Conservation (phyloP, 2,113 vertebrate genomes). For the Eira barbara region DNA sequence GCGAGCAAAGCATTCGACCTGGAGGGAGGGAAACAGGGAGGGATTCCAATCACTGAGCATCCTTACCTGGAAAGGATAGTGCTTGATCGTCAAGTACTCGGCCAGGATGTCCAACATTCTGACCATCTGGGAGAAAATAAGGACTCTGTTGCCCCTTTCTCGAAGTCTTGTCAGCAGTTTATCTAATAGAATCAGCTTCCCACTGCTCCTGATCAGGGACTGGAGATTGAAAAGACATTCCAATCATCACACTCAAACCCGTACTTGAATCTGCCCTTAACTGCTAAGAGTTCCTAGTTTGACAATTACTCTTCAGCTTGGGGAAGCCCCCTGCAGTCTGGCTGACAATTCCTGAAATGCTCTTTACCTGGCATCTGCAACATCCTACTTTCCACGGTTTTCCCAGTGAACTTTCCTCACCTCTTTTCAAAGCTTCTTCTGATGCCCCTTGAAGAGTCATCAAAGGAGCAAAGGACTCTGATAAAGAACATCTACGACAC, state of each 20-base stretch:
- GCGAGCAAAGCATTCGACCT: neutral
- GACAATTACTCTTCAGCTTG: neutral
- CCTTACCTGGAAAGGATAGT: conserved; percentile 96
- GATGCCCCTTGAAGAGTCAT: neutral
- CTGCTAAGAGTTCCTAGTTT: neutral
- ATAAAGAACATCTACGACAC: neutral
- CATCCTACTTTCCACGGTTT: neutral
- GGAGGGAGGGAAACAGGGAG: neutral
- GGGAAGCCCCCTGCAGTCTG: neutral
- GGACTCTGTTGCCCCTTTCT: conserved; percentile 95
- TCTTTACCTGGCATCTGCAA: neutral
- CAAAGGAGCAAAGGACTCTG: neutral
- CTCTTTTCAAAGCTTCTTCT: neutral
- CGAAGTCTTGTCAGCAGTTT: conserved; percentile 95
- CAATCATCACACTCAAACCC: conserved; percentile 8
- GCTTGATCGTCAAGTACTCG: conserved; percentile 94
- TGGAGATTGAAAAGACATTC: conserved; percentile 78
- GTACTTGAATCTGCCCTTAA: neutral
- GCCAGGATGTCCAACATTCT: conserved; percentile 99
- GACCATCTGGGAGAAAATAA: conserved; percentile 99
- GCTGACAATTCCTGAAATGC: neutral
- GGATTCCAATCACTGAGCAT: neutral
- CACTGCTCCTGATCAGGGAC: conserved; percentile 94
- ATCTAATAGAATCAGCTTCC: conserved; percentile 96
- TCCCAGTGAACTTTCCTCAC: neutral